phyloP scores from a whole-genome alignment of 1,140 invertebrate species.

The Lerema accius region DNA sequence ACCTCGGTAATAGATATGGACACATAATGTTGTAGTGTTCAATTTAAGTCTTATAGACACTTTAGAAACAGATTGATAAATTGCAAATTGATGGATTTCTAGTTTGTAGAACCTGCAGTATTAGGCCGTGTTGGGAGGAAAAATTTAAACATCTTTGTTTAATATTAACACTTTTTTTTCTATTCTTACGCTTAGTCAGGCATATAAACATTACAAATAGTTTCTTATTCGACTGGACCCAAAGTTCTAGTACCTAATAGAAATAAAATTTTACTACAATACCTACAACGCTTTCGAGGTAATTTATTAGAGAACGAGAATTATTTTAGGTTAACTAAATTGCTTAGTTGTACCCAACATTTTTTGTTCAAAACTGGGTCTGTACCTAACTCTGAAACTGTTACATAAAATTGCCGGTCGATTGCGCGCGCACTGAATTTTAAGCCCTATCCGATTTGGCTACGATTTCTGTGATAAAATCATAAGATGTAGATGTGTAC shows the following conservation, averaged over 20 bases:
- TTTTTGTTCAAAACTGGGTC: constrained; percentile 9
- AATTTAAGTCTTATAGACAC: no score
- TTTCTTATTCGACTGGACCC: no score
- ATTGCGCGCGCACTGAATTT: constrained; percentile 17
- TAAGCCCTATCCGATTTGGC: constrained; percentile 6
- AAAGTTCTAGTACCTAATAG: background rate
- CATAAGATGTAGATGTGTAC: background rate
- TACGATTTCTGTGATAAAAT: constrained; percentile 11
- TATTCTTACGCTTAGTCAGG: no score
- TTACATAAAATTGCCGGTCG: constrained; percentile 20
- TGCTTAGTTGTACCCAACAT: background rate
- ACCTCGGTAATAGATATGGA: no score
- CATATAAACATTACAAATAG: no score
- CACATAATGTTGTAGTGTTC: no score
- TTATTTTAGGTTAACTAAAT: background rate
- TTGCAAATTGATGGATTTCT: no score
- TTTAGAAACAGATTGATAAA: no score
- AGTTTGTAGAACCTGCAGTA: no score
- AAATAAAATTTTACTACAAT: background rate
- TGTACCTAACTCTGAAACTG: constrained; percentile 12
- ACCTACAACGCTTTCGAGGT: background rate
- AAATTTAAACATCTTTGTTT: no score
- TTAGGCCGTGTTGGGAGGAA: no score
- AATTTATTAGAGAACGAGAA: background rate
- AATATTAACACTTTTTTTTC: no score